A percentile compares a stretch with the other conserved stretches of the same genome.
Conservation (phyloP, 2,113 vertebrate genomes). For the Brachyhypopomus occidentalis region DNA sequence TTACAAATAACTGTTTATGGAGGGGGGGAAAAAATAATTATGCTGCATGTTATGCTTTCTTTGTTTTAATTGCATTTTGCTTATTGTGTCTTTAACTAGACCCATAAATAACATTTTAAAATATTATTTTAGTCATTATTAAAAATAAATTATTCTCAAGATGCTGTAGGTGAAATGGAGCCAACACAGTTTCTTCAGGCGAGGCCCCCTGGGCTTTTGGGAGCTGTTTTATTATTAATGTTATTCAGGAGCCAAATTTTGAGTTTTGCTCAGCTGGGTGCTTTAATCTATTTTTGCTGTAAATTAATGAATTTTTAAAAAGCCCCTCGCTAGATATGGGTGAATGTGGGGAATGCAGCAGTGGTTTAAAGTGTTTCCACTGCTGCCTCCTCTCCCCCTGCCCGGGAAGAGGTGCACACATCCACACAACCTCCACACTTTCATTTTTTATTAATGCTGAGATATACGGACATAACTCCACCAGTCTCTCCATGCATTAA, state of each 20-base stretch:
- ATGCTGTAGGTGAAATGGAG: conserved; percentile 69
- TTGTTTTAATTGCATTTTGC: background rate
- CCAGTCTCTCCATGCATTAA: conserved; percentile 34
- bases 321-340: conserved; percentile 69
- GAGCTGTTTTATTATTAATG: conserved; percentile 77
- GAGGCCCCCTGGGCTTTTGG: conserved; percentile 58
- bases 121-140: conserved; percentile 65
- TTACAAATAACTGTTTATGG: conserved; percentile 64
- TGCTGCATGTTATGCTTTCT: conserved; percentile 43
- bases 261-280: conserved; percentile 78
- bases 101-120: conserved; percentile 70
- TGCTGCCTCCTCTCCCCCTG: conserved; percentile 54
- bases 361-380: conserved; percentile 69
- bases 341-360: conserved; percentile 72
- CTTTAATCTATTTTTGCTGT: conserved; percentile 82
- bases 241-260: conserved; percentile 79
- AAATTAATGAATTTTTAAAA: conserved; percentile 86
- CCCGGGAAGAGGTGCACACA: conserved; percentile 64
- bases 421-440: conserved; percentile 71
- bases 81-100: conserved; percentile 24
- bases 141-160: conserved; percentile 68
- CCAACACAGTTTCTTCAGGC: conserved; percentile 64
- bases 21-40: conserved; percentile 64
- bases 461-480: conserved; percentile 63
- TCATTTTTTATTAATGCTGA: conserved; percentile 76